phyloP scores from a whole-genome alignment of 2,888 invertebrate genomes.

The Lasioglossum leucozonium region DNA sequence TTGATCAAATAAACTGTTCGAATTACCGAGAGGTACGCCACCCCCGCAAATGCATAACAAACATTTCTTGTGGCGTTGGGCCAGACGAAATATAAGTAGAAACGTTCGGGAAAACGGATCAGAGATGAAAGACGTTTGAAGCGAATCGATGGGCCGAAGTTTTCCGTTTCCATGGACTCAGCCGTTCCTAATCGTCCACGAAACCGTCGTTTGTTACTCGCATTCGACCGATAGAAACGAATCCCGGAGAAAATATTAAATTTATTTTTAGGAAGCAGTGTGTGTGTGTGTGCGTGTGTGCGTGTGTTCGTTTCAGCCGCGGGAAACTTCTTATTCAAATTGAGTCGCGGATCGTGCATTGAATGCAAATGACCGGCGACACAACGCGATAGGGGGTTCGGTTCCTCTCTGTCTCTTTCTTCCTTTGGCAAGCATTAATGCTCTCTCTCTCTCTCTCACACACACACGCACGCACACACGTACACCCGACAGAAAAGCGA shows the following conservation, averaged over 20 bases:
- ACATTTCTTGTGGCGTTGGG: background rate
- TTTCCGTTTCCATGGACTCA: slow-evolving; percentile 12
- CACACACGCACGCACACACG: background rate
- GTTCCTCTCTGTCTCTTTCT: slow-evolving; percentile 19
- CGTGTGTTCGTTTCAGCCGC: slow-evolving; percentile 64
- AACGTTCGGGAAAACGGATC: background rate
- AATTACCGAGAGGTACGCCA: background rate
- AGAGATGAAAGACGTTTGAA: background rate
- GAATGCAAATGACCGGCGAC: slow-evolving; percentile 68
- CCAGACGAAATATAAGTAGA: background rate
- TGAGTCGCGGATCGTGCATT: slow-evolving; percentile 71
- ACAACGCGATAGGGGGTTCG: slow-evolving; percentile 63
- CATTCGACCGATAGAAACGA: background rate
- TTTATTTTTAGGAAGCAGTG: slow-evolving; percentile 48
- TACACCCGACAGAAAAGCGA: background rate
- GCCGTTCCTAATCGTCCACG: slow-evolving; percentile 30
- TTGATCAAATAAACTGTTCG: background rate
- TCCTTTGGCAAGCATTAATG: background rate
- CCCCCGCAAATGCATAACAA: background rate
- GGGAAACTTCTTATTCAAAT: slow-evolving; percentile 68
- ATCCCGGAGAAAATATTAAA: slow-evolving; percentile 55
- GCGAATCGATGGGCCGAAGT: background rate
- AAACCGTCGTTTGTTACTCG: slow-evolving; percentile 49
- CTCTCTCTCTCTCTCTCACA: background rate
- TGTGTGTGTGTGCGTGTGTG: too few species aligned